Evolutionary conservation across 1,140 invertebrate species (phyloP).

Genomic region (Tigriopus japonicus): DNA sequence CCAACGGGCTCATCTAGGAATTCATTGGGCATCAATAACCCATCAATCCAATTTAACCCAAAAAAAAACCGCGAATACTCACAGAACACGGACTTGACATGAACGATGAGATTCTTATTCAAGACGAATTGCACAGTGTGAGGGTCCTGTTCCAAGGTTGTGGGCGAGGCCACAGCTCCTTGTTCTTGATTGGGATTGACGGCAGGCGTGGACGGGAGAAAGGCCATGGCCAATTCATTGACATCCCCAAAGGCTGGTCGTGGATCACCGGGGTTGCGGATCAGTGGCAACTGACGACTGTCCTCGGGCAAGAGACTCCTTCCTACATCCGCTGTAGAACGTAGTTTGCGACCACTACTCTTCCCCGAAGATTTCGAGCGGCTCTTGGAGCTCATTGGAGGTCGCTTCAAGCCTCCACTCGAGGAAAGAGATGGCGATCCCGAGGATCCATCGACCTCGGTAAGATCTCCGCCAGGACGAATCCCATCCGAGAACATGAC

Average conservation of each 20-base stretch:
- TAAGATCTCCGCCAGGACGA: slow-evolving; percentile 67
- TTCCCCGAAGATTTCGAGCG: slow-evolving; percentile 14
- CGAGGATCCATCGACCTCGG: slow-evolving; percentile 39
- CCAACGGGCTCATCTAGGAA: slow-evolving; percentile 4
- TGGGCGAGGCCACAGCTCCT: too few relatives aligned
- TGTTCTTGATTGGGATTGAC: slow-evolving; percentile 10
- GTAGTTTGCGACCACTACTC: slow-evolving; percentile 19
- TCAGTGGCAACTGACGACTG: too few relatives aligned
- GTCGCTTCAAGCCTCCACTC: too few relatives aligned
- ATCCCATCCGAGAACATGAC: slow-evolving; percentile 86
- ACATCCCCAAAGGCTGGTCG: not conserved
- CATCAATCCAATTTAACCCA: slow-evolving; percentile 10
- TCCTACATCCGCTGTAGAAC: slow-evolving; percentile 20
- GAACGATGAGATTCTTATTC: slow-evolving; percentile 53
- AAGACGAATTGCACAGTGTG: slow-evolving; percentile 50
- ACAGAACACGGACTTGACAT: slow-evolving; percentile 43
- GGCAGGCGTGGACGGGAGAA: not conserved
- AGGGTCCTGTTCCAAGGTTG: slow-evolving; percentile 25
- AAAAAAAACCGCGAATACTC: slow-evolving; percentile 3
- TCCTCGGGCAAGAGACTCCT: not conserved
- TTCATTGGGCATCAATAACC: too few relatives aligned
- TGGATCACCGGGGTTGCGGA: not conserved
- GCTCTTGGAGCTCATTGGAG: not conserved
- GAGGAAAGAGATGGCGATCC: not conserved
- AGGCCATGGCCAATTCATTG: not conserved